Conservation (phyloP, 2,113 vertebrate species). For the Himantopus leucocephalus region DNA sequence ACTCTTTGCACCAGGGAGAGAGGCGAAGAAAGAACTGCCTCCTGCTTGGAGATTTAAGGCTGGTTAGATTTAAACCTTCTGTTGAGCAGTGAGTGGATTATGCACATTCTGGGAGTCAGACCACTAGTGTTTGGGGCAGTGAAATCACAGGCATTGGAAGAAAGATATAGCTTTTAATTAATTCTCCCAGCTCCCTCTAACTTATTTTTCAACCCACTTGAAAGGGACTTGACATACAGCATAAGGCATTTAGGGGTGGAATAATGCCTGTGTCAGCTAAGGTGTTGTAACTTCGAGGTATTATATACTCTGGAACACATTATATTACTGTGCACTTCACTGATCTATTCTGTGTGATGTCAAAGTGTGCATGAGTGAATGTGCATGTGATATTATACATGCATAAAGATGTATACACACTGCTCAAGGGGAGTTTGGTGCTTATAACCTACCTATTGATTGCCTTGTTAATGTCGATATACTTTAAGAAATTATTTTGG, state of each 20-base stretch:
- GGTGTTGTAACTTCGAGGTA: not conserved
- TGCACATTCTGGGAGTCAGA: not conserved
- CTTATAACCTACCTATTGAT: not conserved
- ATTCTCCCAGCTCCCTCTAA: not conserved
- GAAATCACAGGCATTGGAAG: not conserved
- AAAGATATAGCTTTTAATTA: not conserved
- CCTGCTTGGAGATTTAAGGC: not conserved
- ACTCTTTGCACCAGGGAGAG: not conserved
- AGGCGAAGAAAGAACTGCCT: not conserved
- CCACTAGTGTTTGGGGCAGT: not conserved
- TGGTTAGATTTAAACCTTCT: not conserved
- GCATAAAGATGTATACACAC: not conserved
- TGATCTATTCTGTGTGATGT: not conserved
- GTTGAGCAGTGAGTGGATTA: not conserved
- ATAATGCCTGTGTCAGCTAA: not conserved
- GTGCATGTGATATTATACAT: not conserved
- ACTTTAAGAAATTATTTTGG: not conserved
- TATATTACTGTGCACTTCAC: not conserved
- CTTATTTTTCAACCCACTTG: not conserved
- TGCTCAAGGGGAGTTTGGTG: not conserved
- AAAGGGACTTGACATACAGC: not conserved
- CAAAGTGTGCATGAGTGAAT: not conserved
- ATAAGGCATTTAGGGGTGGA: not conserved
- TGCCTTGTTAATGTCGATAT: not conserved
- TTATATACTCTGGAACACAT: not conserved